Percentiles rank a stretch among this genome's conserved stretches.
phyloP scores from a whole-genome alignment of 2,888 invertebrate genomes.

The Lasioglossum vierecki region DNA sequence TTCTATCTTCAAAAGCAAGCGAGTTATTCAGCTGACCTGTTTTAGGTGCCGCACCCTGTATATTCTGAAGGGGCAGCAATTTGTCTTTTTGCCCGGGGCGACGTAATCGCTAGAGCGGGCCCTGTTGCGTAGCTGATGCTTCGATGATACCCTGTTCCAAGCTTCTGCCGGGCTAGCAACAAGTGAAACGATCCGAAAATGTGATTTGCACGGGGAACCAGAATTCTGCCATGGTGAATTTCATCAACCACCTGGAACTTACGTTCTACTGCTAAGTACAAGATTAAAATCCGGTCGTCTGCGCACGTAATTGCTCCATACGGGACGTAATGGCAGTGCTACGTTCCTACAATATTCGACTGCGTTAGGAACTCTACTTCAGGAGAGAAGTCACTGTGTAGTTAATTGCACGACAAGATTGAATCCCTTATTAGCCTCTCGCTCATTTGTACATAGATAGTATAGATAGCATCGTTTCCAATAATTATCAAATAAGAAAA shows the following conservation, averaged over 20 bases:
- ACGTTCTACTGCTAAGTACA: conserved; percentile 82
- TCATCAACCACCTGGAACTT: conserved; percentile 70
- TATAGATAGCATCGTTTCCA: not conserved
- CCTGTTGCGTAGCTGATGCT: not conserved
- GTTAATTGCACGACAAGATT: conserved; percentile 3
- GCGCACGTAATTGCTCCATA: conserved; percentile 80
- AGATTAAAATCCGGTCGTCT: conserved; percentile 82
- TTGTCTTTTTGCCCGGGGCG: too few species aligned
- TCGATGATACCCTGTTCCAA: not conserved
- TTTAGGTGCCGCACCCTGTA: too few species aligned
- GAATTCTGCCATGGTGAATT: conserved; percentile 39
- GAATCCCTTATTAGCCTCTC: not conserved
- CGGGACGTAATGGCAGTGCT: conserved; percentile 75
- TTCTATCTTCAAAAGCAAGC: too few species aligned
- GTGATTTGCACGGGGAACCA: conserved; percentile 6
- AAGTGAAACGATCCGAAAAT: not conserved
- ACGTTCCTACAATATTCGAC: conserved; percentile 74
- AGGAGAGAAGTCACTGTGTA: not conserved
- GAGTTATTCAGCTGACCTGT: too few species aligned
- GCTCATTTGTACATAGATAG: not conserved
- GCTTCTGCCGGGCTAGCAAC: not conserved
- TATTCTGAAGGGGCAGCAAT: too few species aligned
- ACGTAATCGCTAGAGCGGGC: too few species aligned
- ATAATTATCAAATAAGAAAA: not conserved
- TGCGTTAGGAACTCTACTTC: conserved; percentile 20